Evolutionary conservation across 2,888 invertebrate species (phyloP), one percentile per base, ranked within the genome.

Genomic region (Apamea anceps): DNA sequence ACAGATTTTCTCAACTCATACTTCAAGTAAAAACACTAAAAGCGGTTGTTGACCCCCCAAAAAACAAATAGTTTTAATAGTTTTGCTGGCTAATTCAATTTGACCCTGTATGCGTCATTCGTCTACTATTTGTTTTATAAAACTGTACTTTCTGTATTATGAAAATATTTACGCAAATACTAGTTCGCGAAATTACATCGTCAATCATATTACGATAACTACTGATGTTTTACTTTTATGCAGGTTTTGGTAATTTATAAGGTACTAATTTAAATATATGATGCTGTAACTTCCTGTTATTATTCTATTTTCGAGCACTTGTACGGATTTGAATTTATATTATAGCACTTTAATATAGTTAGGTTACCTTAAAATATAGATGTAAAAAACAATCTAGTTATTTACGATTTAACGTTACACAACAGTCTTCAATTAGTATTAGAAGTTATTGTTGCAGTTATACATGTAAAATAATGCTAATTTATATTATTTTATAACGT

Each of bases 381-480:
- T 80, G 67, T 87, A 84, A 76, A 80, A 75, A 65, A 54, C 60
- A 60, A 81, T 66, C 62, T 75, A 81, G 81, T 82, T 84, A 82
- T 80, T 42, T 80, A 81, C 76, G 78, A 66, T 81, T 70, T 82
- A 80, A 79, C n/a, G 66, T 75, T 80, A 81, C 75, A 84, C 80
- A 86, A 68, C 82, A 84, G 84, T 85, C 84, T 84, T 85, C 77
- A 88, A 85, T 81, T 87, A 79, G 88, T 80, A 77, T 87, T 85
- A 87, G 79, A 84, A 77, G 80, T 81, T 79, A 72, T 87, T 86
- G 81, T 77, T 83, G 77, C 84, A 87, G 77, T 77, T 82, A 72
- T 63, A 79, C 66, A 75, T 71, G 71, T 83, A 78, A 82, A 77
- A 81, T 79, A 82, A 74, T 81, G 66, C 75, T 88, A 79, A 87